These are phyloP conservation scores for Tuta absoluta DNA, from an alignment of 2,888 invertebrate species.

Conservation along the genomic window DNA sequence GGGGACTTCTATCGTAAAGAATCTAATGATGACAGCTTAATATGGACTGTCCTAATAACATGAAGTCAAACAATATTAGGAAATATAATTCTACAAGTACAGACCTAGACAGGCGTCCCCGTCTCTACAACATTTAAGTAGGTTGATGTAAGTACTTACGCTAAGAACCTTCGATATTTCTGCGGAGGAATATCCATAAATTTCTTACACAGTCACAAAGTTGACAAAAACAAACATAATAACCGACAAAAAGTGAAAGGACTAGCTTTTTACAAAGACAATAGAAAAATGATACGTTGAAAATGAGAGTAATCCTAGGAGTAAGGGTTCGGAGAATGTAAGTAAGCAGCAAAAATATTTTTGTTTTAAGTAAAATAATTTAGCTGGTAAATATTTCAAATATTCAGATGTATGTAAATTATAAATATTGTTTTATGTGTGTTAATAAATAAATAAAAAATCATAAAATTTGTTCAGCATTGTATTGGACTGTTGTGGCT, in stretches of 20 bases:
- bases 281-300: conserved; percentile 64
- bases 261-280: conserved; percentile 51
- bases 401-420: too few species aligned
- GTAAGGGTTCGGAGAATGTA: neutral
- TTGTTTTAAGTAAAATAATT: neutral
- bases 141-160: too few species aligned
- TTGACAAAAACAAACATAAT: conserved; percentile 49
- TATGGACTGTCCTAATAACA: conserved; percentile 32
- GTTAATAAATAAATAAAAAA: too few species aligned
- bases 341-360: neutral
- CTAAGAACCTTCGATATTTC: too few species aligned
- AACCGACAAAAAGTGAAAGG: conserved; percentile 54
- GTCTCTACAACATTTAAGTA: neutral
- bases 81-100: neutral
- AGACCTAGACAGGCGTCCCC: neutral
- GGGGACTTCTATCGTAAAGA: conserved; percentile 35
- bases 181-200: conserved; percentile 39
- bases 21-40: conserved; percentile 33
- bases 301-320: conserved; percentile 46
- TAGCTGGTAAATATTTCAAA: too few species aligned
- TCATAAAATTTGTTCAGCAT: too few species aligned
- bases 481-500: too few species aligned
- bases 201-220: conserved; percentile 42
- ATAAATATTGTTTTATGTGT: too few species aligned
- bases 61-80: neutral